Conservation (phyloP, 2,888 invertebrate genomes). For the Uloborus plumipes region DNA sequence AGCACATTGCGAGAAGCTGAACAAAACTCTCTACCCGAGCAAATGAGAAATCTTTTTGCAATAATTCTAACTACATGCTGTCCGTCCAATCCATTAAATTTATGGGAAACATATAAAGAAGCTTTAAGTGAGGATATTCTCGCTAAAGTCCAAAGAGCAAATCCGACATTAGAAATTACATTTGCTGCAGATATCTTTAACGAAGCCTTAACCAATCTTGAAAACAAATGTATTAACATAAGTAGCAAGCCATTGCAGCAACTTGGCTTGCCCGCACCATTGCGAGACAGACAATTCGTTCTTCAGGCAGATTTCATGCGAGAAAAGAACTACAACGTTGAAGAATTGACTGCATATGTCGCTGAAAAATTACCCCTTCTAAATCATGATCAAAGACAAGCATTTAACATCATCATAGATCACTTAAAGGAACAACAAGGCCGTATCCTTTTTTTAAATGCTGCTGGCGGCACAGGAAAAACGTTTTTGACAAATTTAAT, state of each 20-base stretch:
- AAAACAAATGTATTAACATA: not conserved
- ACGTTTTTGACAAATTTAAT: not conserved
- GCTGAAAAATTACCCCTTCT: not conserved
- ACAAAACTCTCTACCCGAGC: too few relatives aligned
- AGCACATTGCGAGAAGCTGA: too few relatives aligned
- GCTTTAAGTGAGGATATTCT: not conserved
- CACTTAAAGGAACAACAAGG: not conserved
- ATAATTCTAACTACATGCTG: too few relatives aligned
- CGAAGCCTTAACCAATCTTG: not conserved
- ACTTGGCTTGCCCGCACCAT: not conserved
- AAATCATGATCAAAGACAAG: not conserved
- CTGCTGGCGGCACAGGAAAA: constrained; percentile 8
- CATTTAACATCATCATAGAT: not conserved
- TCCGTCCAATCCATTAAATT: not conserved
- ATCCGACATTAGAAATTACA: not conserved
- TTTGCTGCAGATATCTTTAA: not conserved
- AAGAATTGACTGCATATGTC: not conserved
- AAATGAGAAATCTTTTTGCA: too few relatives aligned
- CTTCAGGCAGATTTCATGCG: not conserved
- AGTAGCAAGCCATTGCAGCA: not conserved
- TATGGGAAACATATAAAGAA: not conserved
- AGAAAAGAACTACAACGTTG: not conserved
- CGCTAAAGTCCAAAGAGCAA: not conserved
- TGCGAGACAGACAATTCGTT: not conserved
- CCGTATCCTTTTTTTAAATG: not conserved